These are phyloP conservation scores for Galerucella pusilla DNA, from an alignment of 2,888 invertebrate genomes.

Conservation along the genomic window DNA sequence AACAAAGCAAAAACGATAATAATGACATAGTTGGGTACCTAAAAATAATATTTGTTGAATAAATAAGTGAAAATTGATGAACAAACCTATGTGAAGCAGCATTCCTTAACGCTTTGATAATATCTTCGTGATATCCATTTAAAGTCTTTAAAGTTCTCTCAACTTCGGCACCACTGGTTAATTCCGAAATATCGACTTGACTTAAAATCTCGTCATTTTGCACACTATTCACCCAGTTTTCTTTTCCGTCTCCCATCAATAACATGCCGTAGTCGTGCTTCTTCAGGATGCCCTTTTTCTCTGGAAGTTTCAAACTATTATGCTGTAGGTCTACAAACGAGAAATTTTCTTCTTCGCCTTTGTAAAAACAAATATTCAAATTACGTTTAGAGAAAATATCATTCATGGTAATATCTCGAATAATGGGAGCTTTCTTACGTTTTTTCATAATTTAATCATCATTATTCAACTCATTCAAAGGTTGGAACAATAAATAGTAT, in stretches of 20 bases:
- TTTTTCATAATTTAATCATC: neutral
- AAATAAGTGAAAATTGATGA: too few relatives aligned
- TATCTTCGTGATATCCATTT: slow-evolving; percentile 93
- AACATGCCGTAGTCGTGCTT: slow-evolving; percentile 84
- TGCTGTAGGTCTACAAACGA: slow-evolving; percentile 85
- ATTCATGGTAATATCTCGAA: neutral
- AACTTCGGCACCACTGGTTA: slow-evolving; percentile 75
- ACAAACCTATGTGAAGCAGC: slow-evolving; percentile 73
- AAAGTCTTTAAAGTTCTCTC: slow-evolving; percentile 84
- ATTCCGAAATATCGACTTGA: slow-evolving; percentile 70
- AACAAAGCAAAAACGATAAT: neutral
- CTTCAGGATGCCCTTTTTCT: slow-evolving; percentile 94
- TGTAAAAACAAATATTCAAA: slow-evolving; percentile 36
- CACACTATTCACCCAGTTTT: slow-evolving; percentile 80
- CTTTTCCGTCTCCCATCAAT: slow-evolving; percentile 76
- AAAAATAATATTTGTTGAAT: neutral
- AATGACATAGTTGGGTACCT: neutral
- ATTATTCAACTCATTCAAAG: too few relatives aligned
- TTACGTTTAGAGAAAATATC: neutral
- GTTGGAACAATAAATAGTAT: too few relatives aligned
- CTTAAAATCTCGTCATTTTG: slow-evolving; percentile 67
- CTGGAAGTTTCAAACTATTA: slow-evolving; percentile 83
- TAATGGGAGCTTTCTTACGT: slow-evolving; percentile 7
- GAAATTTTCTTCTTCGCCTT: slow-evolving; percentile 77
- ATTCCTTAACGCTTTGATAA: slow-evolving; percentile 87